Conservation (phyloP, 2,888 invertebrate genomes). For the Drosophila emarginata region DNA sequence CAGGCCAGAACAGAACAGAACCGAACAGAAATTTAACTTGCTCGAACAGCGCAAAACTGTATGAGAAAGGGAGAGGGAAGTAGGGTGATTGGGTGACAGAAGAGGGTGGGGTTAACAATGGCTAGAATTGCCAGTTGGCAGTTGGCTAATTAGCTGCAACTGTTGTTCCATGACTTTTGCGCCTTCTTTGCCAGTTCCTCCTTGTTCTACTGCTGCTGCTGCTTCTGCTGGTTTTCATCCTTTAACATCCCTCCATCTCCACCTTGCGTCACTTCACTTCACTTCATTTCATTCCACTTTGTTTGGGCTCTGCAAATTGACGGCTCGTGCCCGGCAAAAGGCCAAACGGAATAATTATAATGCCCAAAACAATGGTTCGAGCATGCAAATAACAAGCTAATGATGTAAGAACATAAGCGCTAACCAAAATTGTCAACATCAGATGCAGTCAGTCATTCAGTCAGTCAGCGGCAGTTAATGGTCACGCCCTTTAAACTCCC, state of each 20-base stretch:
- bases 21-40: not conserved
- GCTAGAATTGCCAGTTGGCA: constrained; percentile 43
- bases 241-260: not conserved
- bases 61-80: not conserved
- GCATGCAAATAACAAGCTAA: constrained; percentile 75
- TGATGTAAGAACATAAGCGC: constrained; percentile 69
- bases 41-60: not conserved
- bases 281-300: too few species aligned
- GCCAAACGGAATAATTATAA: constrained; percentile 42
- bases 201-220: not conserved
- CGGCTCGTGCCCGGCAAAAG: constrained; percentile 68
- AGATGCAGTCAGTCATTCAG: constrained; percentile 36
- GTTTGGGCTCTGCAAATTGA: constrained; percentile 45
- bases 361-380: constrained; percentile 7
- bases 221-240: not conserved
- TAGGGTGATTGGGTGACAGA: not conserved
- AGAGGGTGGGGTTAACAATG: not conserved
- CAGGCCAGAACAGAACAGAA: not conserved
- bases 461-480: constrained; percentile 40
- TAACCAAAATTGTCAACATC: constrained; percentile 74
- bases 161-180: constrained; percentile 50
- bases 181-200: not conserved
- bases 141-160: constrained; percentile 76
- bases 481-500: constrained; percentile 29
- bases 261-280: too few species aligned